Conservation (phyloP, 2,113 vertebrate species). For the Oxygymnocypris stewartii region DNA sequence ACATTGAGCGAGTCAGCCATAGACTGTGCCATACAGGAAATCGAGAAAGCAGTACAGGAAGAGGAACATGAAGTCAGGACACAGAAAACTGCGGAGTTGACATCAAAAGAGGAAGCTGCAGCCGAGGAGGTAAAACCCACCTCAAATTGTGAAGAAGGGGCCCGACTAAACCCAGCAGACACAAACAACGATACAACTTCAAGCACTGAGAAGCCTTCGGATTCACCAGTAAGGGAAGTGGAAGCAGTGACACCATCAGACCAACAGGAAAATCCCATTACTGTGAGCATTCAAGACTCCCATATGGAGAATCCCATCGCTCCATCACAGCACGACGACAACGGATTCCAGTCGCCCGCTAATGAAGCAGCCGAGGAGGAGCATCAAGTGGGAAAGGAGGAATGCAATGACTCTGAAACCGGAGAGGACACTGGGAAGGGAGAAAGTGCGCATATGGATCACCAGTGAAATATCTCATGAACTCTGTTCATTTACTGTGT, state of each 20-base stretch:
- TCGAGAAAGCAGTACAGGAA: slow-evolving; percentile 48
- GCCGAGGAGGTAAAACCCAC: background rate
- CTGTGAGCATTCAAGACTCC: slow-evolving; percentile 28
- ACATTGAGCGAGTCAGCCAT: slow-evolving; percentile 43
- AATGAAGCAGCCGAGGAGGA: slow-evolving; percentile 34
- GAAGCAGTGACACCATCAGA: slow-evolving; percentile 22
- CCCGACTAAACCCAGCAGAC: background rate
- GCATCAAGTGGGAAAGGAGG: background rate
- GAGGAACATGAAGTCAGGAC: slow-evolving; percentile 36
- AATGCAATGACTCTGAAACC: slow-evolving; percentile 68
- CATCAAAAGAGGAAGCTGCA: slow-evolving; percentile 5
- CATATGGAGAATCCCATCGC: slow-evolving; percentile 31
- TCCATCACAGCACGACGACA: slow-evolving; percentile 48
- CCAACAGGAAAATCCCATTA: slow-evolving; percentile 29
- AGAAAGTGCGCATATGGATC: slow-evolving; percentile 25
- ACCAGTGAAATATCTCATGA: slow-evolving; percentile 20
- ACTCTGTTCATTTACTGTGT: slow-evolving; percentile 2
- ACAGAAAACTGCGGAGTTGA: background rate
- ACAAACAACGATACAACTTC: background rate
- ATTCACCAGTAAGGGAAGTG: background rate
- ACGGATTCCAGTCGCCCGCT: slow-evolving; percentile 56
- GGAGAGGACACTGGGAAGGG: slow-evolving; percentile 61
- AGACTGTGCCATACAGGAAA: slow-evolving; percentile 48
- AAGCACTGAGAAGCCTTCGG: slow-evolving; percentile 11
- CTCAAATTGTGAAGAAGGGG: background rate